Base-by-base conservation (phyloP, 2,113 vertebrate genomes). In the Saguinus midas region DNA sequence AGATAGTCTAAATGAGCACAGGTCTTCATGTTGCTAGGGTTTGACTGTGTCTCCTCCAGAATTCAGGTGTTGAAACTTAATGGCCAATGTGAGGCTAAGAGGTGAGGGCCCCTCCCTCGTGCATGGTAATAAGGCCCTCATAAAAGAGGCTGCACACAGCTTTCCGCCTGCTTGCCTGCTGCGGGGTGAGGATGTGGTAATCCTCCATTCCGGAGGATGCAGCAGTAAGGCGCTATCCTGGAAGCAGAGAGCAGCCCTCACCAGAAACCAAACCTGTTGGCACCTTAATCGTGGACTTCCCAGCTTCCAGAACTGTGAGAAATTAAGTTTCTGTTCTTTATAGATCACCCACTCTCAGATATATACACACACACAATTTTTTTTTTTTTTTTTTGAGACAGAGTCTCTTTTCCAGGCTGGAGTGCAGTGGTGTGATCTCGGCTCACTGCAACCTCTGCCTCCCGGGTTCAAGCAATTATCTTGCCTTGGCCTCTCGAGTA, bases 181-280 rank as follows among this genome's bases (percentile, higher is more conserved):
- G 32, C 40, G 23, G 3, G 20, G 43, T 48, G 43, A 16, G 73
- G 23, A 75, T 3, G 6, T 6, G 3, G 23, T 40, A 7, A 23
- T 7, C 10, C 21, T 20, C 10, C 21, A 2, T 11, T 37, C 37
- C 64, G 2, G 64, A 29, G 6, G 73, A 27, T 17, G 3, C 45
- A 23, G n/a, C 45, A 0, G 1, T 1, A 1, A 0, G 7, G 37
- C 0, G 10, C 48, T 21, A 45, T 17, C 48, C 17, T 23, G 48
- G 29, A 43, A 37, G 61, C 68, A 3, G 21, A 86, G 18, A 27
- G 21, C 29, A 10, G 29, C 61, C 10, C 35, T 40, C 43, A 0
- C 32, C 16, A 2, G 45, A 13, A 13, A 4, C 17, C 10, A 23
- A 57, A 27, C 55, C 50, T 48, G 10, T 40, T 3, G 32, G 21